Conservation (phyloP, 2,888 invertebrate genomes). For the Himalopsyche anomala region DNA sequence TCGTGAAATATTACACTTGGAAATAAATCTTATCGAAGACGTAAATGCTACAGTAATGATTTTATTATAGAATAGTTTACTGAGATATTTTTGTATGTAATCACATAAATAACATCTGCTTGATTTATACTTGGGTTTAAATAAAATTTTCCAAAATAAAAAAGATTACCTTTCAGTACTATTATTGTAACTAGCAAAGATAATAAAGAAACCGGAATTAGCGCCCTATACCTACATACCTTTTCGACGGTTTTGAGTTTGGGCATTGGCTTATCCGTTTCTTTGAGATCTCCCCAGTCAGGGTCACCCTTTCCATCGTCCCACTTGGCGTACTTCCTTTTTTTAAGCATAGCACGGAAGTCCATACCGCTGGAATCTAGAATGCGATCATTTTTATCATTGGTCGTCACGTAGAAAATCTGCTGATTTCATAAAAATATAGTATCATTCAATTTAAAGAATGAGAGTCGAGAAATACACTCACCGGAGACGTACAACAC, state of each 20-base stretch:
- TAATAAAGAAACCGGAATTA: no score
- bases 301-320: constrained; percentile 92
- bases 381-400: constrained; percentile 14
- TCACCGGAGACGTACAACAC: constrained; percentile 96
- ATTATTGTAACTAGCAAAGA: no score
- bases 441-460: neutral
- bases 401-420: neutral
- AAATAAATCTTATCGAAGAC: no score
- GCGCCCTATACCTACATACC: constrained; percentile 78
- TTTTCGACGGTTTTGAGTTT: constrained; percentile 94
- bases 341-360: constrained; percentile 98
- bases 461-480: constrained; percentile 62
- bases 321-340: constrained; percentile 96
- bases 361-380: constrained; percentile 98
- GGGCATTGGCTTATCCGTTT: constrained; percentile 90
- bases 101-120: no score
- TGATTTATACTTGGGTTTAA: no score
- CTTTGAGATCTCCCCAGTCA: constrained; percentile 95
- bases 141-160: no score
- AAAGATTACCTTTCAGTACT: no score
- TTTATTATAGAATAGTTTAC: no score
- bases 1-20: no score
- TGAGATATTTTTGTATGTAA: no score
- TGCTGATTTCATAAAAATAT: neutral
- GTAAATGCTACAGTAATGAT: no score